Evolutionary conservation across 2,797 vertebrate species (phyloP).

Genomic region (Catamblyrhynchus diadema): DNA sequence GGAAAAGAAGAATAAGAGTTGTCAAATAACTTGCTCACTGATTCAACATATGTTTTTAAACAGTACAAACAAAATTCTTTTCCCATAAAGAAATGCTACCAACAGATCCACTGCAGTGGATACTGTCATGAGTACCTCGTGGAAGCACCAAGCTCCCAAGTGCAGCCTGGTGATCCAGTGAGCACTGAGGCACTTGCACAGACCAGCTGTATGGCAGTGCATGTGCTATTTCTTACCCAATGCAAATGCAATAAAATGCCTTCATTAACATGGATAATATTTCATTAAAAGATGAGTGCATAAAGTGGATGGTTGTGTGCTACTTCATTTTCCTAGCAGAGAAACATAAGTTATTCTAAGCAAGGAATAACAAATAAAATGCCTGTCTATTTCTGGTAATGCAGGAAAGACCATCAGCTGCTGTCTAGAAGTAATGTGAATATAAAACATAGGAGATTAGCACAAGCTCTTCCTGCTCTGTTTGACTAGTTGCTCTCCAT

Average conservation of each 20-base stretch:
- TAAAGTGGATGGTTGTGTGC: rapidly evolving
- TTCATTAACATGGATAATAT: neutral
- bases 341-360: neutral
- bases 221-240: neutral
- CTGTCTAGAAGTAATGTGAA: neutral
- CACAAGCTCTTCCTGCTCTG: neutral
- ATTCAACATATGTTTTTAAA: neutral
- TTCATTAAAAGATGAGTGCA: neutral
- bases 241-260: neutral
- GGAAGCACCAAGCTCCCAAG: neutral
- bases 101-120: neutral
- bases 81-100: neutral
- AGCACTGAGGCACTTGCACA: rapidly evolving
- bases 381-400: neutral
- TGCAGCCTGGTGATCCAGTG: neutral
- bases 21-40: neutral
- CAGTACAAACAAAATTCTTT: neutral
- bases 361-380: neutral
- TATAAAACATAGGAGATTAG: conserved; percentile 4
- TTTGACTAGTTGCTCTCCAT: neutral
- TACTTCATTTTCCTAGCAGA: neutral
- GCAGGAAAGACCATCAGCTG: neutral
- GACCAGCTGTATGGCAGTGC: neutral
- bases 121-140: neutral
- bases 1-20: neutral